These are phyloP conservation scores for Pelobates cultripes DNA, from an alignment of 2,797 vertebrate genomes.

Conservation along the genomic window DNA sequence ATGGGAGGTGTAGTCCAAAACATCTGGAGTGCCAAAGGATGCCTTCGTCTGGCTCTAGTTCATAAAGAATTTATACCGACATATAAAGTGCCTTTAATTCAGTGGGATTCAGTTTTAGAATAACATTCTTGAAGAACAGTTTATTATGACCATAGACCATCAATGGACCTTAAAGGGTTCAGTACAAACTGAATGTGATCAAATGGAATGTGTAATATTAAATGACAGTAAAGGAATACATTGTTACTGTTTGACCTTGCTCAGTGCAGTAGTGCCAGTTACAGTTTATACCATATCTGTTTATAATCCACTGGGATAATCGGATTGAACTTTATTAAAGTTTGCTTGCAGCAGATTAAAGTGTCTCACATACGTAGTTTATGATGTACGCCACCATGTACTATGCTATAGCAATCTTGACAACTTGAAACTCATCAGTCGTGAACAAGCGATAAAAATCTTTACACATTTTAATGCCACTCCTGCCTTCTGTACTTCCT, in stretches of 20 bases:
- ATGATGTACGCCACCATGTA: not conserved
- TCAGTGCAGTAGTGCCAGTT: not conserved
- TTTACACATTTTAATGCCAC: not conserved
- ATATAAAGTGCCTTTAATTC: too few species aligned
- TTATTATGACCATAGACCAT: too few species aligned
- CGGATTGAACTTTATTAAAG: not conserved
- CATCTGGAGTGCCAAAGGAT: too few species aligned
- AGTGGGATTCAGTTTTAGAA: too few species aligned
- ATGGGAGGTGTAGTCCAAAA: too few species aligned
- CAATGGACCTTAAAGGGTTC: too few species aligned
- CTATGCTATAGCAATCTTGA: not conserved
- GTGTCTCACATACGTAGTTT: not conserved
- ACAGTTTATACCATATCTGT: constrained; percentile 4
- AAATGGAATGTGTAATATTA: too few species aligned
- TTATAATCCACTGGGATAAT: constrained; percentile 8
- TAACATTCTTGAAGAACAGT: too few species aligned
- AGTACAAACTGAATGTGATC: too few species aligned
- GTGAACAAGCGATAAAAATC: constrained; percentile 16
- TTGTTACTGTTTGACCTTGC: not conserved
- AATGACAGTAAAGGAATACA: too few species aligned
- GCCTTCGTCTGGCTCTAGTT: too few species aligned
- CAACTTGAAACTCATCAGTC: constrained; percentile 2
- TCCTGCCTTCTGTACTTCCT: not conserved
- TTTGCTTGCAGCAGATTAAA: not conserved
- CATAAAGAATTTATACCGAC: too few species aligned